Percentiles rank a stretch among this genome's conserved stretches.
phyloP scores from a whole-genome alignment of 2,113 vertebrate species.

The Sinocyclocheilus maitianheensis region DNA sequence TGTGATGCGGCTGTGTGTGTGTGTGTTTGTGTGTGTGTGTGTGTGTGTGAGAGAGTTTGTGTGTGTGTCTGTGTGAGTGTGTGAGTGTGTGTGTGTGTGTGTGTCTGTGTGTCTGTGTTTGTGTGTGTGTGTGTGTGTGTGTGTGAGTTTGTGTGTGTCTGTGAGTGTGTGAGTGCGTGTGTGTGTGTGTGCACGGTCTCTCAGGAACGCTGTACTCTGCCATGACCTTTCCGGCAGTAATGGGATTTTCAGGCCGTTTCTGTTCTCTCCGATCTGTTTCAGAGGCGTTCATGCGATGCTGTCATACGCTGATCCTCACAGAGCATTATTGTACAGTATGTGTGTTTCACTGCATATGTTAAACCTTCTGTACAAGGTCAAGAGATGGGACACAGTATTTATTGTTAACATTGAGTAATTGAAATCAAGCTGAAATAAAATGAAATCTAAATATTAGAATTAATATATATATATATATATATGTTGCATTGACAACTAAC shows the following conservation, averaged over 20 bases:
- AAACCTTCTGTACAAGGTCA: too few relatives aligned
- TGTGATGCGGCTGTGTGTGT: slow-evolving; percentile 1
- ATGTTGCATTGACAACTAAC: too few relatives aligned
- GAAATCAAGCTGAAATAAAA: not conserved
- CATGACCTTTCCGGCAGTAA: slow-evolving; percentile 68
- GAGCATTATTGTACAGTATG: too few relatives aligned
- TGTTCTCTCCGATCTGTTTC: slow-evolving; percentile 20
- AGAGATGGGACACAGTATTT: too few relatives aligned
- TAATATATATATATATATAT: too few relatives aligned
- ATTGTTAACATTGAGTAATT: not conserved
- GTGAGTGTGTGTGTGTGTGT: not conserved
- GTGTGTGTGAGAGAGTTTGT: not conserved
- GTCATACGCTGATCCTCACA: slow-evolving; percentile 24
- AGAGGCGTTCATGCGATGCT: slow-evolving; percentile 14
- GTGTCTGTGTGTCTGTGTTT: not conserved
- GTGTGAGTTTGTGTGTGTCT: not conserved
- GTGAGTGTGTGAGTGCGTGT: not conserved
- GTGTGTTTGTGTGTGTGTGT: not conserved
- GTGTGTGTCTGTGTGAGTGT: slow-evolving; percentile 41
- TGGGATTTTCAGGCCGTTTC: slow-evolving; percentile 64
- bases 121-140: not conserved
- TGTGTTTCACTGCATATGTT: too few relatives aligned
- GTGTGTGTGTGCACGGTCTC: slow-evolving; percentile 62
- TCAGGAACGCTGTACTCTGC: slow-evolving; percentile 58
- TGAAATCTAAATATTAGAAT: not conserved